Conservation (phyloP, 2,797 vertebrate species). For the Caiman crocodilus region DNA sequence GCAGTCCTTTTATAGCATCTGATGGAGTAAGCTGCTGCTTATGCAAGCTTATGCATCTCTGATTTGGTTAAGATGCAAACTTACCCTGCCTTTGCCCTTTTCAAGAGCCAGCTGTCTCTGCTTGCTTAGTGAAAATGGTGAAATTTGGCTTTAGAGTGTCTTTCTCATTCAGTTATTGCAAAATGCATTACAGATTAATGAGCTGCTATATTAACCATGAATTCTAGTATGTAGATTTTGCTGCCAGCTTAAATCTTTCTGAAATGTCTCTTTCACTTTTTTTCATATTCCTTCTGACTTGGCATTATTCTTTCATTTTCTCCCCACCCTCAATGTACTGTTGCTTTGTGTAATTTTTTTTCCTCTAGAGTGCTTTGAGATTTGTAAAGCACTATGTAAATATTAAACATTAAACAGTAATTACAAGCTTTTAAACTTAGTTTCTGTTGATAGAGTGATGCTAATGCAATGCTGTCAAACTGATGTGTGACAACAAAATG, state of each 20-base stretch:
- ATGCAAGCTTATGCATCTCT: too few species aligned
- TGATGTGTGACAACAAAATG: conserved; percentile 19
- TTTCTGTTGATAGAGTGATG: conserved; percentile 41
- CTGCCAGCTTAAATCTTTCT: conserved; percentile 9
- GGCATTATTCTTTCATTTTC: neutral
- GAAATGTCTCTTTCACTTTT: neutral
- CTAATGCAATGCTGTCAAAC: conserved; percentile 20
- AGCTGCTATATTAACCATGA: neutral
- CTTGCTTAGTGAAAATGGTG: neutral
- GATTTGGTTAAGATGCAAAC: too few species aligned
- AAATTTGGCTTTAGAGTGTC: neutral
- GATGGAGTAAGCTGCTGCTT: too few species aligned
- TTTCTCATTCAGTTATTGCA: conserved; percentile 29
- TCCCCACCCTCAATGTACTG: neutral
- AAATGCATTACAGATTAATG: conserved; percentile 3
- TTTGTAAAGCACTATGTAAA: conserved; percentile 52
- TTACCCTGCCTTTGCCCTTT: neutral
- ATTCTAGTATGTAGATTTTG: conserved; percentile 6
- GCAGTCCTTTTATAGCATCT: too few species aligned
- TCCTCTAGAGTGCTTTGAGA: neutral
- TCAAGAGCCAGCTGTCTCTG: conserved; percentile 34
- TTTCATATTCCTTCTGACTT: neutral
- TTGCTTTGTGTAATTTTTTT: conserved; percentile 22
- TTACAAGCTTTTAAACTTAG: conserved; percentile 57
- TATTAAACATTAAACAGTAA: conserved; percentile 61